Percentiles rank a stretch among this genome's conserved stretches.
Conservation (phyloP, 2,797 vertebrate species). For the Syngnathus rostellatus region DNA sequence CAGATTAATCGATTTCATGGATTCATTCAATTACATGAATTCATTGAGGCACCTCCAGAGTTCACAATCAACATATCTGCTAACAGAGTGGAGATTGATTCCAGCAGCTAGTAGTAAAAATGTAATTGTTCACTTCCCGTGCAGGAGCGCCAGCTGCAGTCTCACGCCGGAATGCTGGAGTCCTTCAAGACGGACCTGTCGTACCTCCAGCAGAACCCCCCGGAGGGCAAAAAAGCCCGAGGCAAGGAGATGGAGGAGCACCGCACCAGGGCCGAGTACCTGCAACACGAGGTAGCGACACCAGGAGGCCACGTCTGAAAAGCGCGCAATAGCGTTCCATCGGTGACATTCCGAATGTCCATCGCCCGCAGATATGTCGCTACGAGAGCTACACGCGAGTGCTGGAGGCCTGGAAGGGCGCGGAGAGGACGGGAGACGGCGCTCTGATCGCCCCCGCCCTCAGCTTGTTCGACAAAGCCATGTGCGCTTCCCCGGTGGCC, state of each 20-base stretch:
- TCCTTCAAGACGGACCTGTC: conserved; percentile 73
- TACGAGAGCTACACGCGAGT: conserved; percentile 76
- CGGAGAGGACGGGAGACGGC: conserved; percentile 14
- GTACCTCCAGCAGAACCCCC: conserved; percentile 64
- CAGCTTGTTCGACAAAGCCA: conserved; percentile 63
- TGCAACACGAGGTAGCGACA: conserved; percentile 73
- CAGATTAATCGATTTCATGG: background rate
- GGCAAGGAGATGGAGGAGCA: conserved; percentile 77
- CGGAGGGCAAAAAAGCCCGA: conserved; percentile 64
- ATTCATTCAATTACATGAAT: background rate
- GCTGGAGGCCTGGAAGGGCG: conserved; percentile 65
- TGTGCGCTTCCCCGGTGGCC: conserved; percentile 35
- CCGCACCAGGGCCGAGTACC: conserved; percentile 74
- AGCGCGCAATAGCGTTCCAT: background rate
- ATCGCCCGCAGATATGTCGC: conserved; percentile 69
- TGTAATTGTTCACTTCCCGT: too few relatives aligned
- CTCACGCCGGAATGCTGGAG: conserved; percentile 72
- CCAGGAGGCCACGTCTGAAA: background rate
- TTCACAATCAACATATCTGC: background rate
- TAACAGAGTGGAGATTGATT: background rate
- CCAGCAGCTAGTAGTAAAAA: too few relatives aligned
- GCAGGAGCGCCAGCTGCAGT: conserved; percentile 80
- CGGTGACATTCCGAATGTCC: conserved; percentile 8
- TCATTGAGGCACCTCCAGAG: background rate
- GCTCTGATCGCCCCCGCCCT: conserved; percentile 43